A percentile compares a stretch with the other conserved stretches of the same genome.
Conservation (phyloP, 2,888 invertebrate species). For the Syritta pipiens region DNA sequence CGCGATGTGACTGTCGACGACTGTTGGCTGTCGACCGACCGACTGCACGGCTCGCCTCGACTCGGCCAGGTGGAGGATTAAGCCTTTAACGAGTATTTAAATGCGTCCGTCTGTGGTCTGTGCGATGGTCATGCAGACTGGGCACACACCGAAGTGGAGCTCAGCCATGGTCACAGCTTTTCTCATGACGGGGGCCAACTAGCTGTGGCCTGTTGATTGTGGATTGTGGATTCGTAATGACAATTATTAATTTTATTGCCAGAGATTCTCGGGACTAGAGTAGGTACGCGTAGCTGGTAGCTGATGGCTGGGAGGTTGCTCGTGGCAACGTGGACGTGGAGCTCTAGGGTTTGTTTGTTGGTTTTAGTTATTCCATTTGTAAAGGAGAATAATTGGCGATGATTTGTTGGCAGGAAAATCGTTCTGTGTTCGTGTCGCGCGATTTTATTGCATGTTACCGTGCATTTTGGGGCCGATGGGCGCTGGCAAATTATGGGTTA, state of each 20-base stretch:
- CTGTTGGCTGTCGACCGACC: no score
- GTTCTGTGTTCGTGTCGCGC: constrained; percentile 50
- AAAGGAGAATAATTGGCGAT: constrained; percentile 52
- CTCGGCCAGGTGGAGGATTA: constrained; percentile 50
- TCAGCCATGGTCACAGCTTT: constrained; percentile 25
- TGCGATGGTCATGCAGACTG: constrained; percentile 42
- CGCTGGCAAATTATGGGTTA: constrained; percentile 59
- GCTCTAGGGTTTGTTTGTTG: constrained; percentile 37
- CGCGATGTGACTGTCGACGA: not conserved
- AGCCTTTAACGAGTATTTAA: constrained; percentile 56
- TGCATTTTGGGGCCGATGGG: constrained; percentile 52
- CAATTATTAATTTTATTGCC: constrained; percentile 53
- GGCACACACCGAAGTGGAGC: constrained; percentile 28
- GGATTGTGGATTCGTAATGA: constrained; percentile 37
- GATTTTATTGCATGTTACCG: constrained; percentile 56
- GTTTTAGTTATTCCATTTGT: constrained; percentile 38
- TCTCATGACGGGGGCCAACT: constrained; percentile 16
- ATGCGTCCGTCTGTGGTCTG: constrained; percentile 30
- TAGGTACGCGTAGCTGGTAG: not conserved
- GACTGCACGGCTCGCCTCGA: no score
- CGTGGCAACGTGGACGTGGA: no score
- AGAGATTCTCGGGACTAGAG: constrained; percentile 4
- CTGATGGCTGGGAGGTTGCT: not conserved
- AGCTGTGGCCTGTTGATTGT: constrained; percentile 31
- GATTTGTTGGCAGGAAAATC: constrained; percentile 53